Conservation (phyloP, 2,888 invertebrate species). For the Apamea monoglypha region DNA sequence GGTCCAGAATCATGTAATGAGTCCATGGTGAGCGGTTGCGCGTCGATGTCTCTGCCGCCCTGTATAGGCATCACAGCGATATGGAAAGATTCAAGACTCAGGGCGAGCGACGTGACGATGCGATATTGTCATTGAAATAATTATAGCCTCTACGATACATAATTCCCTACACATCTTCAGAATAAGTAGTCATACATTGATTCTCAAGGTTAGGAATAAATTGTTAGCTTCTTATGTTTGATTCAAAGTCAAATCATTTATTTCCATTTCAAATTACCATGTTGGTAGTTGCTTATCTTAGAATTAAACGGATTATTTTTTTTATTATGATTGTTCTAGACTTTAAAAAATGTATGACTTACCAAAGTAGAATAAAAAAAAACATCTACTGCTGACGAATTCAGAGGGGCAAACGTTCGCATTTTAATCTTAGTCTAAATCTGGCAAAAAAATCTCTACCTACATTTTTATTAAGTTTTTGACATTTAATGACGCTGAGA, state of each 20-base stretch:
- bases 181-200: conserved; percentile 3
- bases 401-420: background rate
- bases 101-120: background rate
- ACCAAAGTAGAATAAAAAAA: background rate
- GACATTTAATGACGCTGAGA: background rate
- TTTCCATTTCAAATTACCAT: conserved; percentile 2
- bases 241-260: conserved; percentile 8
- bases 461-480: background rate
- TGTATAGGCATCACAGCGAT: too few relatives aligned
- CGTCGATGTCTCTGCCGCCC: too few relatives aligned
- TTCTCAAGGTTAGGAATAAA: conserved; percentile 31
- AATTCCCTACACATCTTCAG: background rate
- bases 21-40: too few relatives aligned
- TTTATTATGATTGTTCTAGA: background rate
- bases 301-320: background rate
- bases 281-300: background rate
- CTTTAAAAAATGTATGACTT: background rate
- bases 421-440: background rate
- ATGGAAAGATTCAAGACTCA: background rate
- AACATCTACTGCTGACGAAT: background rate
- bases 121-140: background rate
- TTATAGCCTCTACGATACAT: conserved; percentile 5
- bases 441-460: background rate
- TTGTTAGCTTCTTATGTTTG: conserved; percentile 6
- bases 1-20: too few relatives aligned